Evolutionary conservation across 2,797 vertebrate genomes (phyloP), one percentile per base, ranked within the genome.

Genomic region (Sebastes oblongus): DNA sequence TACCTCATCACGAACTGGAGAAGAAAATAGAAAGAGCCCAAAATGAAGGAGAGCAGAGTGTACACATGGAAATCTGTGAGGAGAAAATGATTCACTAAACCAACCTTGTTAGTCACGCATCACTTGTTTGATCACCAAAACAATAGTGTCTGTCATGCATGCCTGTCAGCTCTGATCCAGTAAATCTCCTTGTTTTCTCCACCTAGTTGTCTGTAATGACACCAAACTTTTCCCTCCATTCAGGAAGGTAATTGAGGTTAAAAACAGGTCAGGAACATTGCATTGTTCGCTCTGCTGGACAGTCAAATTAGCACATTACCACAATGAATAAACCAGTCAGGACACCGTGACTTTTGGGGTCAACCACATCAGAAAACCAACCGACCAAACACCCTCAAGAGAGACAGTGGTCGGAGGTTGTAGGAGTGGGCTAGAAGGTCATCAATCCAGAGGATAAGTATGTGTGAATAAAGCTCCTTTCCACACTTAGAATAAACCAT

Each of bases 231-330:
- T 59, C 52, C 46, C 24, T 12, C 20, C 32, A 22, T 29, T 70
- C 20, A 12, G 58, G 54, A 72, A 39, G 8, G 54, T 82, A 83
- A 88, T 77, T 75, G 66, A 77, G 86, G 86, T 86, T 82, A 85
- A 89, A 85, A 25, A 72, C 60, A 32, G 75, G 67, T 79, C 81
- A 81, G 62, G 65, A 46, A 61, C 62, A 66, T 22, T 55, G 25
- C 68, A 65, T 39, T 8, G 6, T 54, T 27, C 1, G 24, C 50
- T 77, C 75, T 34, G 32, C 42, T 39, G 64, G 60, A 72, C 65
- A 54, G 78, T 74, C 20, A 82, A 83, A 84, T 84, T 55, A 65
- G 46, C 24, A 29, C n/a, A n/a, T 77, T 65, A 62, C 64, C 25
- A 14, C 52, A 52, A 42, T n/a, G 54, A 80, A 78, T 82, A 34